These are phyloP conservation scores for Mayetiola destructor DNA, from an alignment of 2,888 invertebrate genomes.

Conservation along the genomic window DNA sequence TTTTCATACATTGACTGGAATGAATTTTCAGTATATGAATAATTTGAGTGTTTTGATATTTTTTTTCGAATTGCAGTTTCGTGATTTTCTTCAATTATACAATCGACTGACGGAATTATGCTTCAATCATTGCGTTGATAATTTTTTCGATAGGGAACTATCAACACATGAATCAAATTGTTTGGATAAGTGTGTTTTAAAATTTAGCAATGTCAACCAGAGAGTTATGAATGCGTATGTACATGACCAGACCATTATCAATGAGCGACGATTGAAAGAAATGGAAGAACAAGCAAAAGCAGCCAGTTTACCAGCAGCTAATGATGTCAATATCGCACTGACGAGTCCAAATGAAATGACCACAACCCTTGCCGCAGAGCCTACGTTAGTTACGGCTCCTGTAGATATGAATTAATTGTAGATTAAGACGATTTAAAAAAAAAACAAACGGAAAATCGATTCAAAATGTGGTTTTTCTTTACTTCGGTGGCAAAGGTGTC, in stretches of 20 bases:
- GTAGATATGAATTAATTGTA: too few relatives aligned
- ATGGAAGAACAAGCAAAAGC: slow-evolving; percentile 25
- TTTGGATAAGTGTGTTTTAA: slow-evolving; percentile 31
- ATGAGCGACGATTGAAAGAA: slow-evolving; percentile 28
- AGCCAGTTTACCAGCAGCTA: neutral
- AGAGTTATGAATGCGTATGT: slow-evolving; percentile 33
- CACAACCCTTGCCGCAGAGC: too few relatives aligned
- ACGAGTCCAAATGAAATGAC: too few relatives aligned
- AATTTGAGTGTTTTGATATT: neutral
- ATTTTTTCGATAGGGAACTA: slow-evolving; percentile 25
- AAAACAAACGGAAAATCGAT: too few relatives aligned
- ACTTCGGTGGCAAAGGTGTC: too few relatives aligned
- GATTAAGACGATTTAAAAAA: too few relatives aligned
- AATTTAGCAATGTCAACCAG: slow-evolving; percentile 34
- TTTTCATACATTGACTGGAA: neutral
- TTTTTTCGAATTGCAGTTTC: slow-evolving; percentile 25
- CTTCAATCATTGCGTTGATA: slow-evolving; percentile 31
- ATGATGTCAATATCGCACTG: neutral
- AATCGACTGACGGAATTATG: slow-evolving; percentile 35
- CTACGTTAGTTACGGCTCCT: too few relatives aligned
- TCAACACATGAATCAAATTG: slow-evolving; percentile 23
- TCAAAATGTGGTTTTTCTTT: too few relatives aligned
- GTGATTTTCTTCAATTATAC: slow-evolving; percentile 34
- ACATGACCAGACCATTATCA: slow-evolving; percentile 32
- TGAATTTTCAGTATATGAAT: too few relatives aligned